These are phyloP conservation scores for Dichetophora obliterata DNA, from an alignment of 2,888 invertebrate genomes.

Conservation along the genomic window DNA sequence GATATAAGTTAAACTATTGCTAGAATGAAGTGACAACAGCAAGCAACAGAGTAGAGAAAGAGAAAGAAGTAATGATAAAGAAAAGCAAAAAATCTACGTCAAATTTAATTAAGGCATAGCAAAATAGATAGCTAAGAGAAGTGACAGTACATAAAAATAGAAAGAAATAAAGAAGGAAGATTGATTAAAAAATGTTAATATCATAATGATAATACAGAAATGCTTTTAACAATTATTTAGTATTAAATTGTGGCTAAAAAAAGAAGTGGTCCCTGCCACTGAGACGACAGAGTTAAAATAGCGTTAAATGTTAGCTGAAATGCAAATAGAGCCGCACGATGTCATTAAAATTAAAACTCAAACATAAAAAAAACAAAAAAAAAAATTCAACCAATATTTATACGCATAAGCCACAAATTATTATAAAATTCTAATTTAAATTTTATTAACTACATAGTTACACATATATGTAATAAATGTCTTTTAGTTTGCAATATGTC, in stretches of 20 bases:
- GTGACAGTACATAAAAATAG: not conserved
- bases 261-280: not conserved
- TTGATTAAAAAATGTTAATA: not conserved
- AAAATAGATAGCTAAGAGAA: not conserved
- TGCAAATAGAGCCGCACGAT: slow-evolving; percentile 28
- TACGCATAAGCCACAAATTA: slow-evolving; percentile 20
- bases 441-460: not conserved
- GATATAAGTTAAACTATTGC: slow-evolving; percentile 12
- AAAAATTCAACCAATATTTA: not conserved
- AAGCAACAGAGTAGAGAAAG: not conserved
- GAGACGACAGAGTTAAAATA: not conserved
- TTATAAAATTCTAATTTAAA: slow-evolving; percentile 13
- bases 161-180: not conserved
- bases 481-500: not conserved
- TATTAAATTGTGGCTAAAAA: not conserved
- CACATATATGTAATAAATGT: too few species aligned
- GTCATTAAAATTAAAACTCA: slow-evolving; percentile 23
- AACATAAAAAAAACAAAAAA: not conserved
- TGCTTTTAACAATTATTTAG: too few species aligned
- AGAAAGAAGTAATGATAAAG: not conserved
- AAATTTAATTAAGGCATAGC: not conserved
- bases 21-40: not conserved
- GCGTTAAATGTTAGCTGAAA: slow-evolving; percentile 23
- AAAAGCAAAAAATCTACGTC: not conserved
- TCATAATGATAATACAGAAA: not conserved